Evolutionary conservation across 2,888 invertebrate genomes (phyloP).

Genomic region (Bruchidius siliquastri): DNA sequence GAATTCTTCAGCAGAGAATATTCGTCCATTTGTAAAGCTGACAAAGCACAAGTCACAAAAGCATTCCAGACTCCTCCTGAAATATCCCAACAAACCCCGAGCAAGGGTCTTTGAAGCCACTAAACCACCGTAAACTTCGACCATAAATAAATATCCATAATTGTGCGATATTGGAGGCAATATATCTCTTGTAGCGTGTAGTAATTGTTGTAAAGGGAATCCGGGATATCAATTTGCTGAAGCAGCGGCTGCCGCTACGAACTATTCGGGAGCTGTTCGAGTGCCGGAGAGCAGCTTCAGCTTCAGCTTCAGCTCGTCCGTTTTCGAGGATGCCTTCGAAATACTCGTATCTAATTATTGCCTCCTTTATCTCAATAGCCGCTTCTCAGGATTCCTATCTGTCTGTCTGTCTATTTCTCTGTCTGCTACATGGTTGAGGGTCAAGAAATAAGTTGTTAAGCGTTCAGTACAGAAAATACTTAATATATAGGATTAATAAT

Average conservation of each 20-base stretch:
- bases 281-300: neutral
- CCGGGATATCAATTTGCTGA: conserved; percentile 9
- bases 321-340: neutral
- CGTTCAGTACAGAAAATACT: no score
- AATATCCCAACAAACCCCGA: neutral
- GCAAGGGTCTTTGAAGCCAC: neutral
- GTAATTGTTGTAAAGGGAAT: conserved; percentile 30
- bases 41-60: neutral
- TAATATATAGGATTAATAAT: no score
- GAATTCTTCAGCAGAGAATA: no score
- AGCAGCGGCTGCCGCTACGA: neutral
- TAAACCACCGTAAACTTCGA: neutral
- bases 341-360: neutral
- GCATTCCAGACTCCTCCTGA: neutral
- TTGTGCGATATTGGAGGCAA: conserved; percentile 32
- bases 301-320: no score
- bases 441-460: no score
- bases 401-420: neutral
- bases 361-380: neutral
- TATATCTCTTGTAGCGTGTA: conserved; percentile 31
- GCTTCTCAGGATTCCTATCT: neutral
- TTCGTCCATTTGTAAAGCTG: neutral
- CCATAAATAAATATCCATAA: conserved; percentile 36
- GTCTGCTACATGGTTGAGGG: neutral
- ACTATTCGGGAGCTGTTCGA: neutral